These are phyloP conservation scores for Parus major DNA, from an alignment of 2,113 vertebrate species.

Conservation along the genomic window DNA sequence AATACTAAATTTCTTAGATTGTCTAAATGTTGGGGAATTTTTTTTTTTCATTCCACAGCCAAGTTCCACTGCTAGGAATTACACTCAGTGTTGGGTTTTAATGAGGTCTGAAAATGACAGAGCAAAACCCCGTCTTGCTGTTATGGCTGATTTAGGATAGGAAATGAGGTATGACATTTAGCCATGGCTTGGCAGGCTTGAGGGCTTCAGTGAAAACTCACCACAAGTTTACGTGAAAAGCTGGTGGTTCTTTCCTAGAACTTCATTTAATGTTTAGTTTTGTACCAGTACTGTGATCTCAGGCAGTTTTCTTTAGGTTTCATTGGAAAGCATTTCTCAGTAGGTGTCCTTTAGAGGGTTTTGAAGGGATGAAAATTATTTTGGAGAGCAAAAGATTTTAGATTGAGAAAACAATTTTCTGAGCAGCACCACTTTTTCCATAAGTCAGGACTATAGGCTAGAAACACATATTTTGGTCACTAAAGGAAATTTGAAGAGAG, in stretches of 20 bases:
- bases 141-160: neutral
- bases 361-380: neutral
- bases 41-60: neutral
- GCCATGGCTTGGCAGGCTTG: neutral
- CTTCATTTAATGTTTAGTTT: neutral
- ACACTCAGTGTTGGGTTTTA: neutral
- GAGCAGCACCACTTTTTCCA: neutral
- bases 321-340: neutral
- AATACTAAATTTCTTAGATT: neutral
- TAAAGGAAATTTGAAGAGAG: neutral
- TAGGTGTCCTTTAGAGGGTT: neutral
- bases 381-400: neutral
- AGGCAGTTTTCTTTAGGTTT: neutral
- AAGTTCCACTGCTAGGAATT: neutral
- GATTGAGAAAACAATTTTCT: neutral
- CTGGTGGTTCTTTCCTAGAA: constrained; percentile 20
- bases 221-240: neutral
- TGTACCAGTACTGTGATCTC: neutral
- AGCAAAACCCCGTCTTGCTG: neutral
- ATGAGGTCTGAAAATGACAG: neutral
- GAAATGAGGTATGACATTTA: neutral
- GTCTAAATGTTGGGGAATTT: neutral
- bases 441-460: neutral
- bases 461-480: neutral
- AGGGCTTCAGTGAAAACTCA: neutral